Base-by-base conservation (phyloP, 2,113 vertebrate genomes). In the Cryptoleucopteryx plumbea region DNA sequence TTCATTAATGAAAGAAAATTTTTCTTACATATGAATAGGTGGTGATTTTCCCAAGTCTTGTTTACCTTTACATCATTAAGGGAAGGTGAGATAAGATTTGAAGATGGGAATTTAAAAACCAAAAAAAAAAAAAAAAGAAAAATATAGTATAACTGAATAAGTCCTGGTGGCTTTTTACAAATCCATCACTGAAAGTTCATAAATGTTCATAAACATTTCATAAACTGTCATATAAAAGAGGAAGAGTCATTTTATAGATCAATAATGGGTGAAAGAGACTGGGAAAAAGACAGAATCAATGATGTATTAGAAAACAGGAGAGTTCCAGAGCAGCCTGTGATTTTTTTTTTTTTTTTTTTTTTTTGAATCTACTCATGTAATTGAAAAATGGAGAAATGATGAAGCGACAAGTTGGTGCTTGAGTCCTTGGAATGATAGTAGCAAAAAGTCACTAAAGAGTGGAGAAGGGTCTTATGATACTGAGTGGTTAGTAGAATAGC, bases 1-100 rank as follows among this genome's bases (percentile, higher is more conserved):
- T 82, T 92, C 11, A 5, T 73, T 52, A 73, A 29, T 48, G 31
- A 70, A 94, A 74, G 14, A 94, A 94, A 80, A 52, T 36, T 94
- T 88, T 65, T 81, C 61, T 56, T 90, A 73, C 55, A 47, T 68
- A 48, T 45, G 16, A 80, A 52, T 84, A 88, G 11, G 4, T 63
- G 66, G 31, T 95, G 55, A 70, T 87, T 97, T 95, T 97, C 70
- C 79, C 74, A 68, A 82, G 77, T 70, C 87, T 45, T 58, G 25
- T 53, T 93, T 97, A 58, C 27, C 7, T 93, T 66, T 77, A 73
- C 74, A 23, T 73, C 11, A 20, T 80, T 61, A 52, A 26, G n/a
- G 25, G 31, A 83, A 56, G 55, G 38, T 36, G 48, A 58, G 47
- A 17, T 66, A 50, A 84, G 14, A 63, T 55, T 65, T 77, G 10